These are phyloP conservation scores for Danaus chrysippus DNA, from an alignment of 2,888 invertebrate genomes.

Conservation along the genomic window DNA sequence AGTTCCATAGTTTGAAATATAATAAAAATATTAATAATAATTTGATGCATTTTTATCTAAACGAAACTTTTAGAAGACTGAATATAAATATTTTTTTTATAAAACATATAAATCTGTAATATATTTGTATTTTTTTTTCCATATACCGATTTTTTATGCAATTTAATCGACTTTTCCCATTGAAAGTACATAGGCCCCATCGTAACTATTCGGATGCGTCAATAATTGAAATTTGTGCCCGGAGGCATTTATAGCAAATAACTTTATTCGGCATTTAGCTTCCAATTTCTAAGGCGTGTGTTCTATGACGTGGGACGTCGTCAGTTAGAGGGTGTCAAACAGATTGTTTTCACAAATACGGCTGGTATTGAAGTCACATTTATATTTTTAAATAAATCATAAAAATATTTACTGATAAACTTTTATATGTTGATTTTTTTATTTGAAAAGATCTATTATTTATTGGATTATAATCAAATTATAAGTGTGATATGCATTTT, in stretches of 20 bases:
- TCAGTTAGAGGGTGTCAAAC: constrained; percentile 27
- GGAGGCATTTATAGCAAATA: constrained; percentile 78
- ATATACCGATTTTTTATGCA: no score
- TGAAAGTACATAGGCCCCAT: constrained; percentile 56
- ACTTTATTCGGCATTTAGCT: constrained; percentile 77
- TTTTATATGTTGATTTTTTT: no score
- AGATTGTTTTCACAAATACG: constrained; percentile 24
- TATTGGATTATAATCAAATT: no score
- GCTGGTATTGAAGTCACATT: constrained; percentile 12
- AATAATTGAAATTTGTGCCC: constrained; percentile 80
- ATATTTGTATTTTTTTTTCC: no score
- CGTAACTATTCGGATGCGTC: constrained; percentile 77
- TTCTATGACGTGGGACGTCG: constrained; percentile 50
- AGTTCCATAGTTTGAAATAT: no score
- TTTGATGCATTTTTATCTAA: no score
- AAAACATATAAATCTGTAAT: no score
- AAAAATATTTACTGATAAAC: not conserved
- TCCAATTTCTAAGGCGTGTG: constrained; percentile 64
- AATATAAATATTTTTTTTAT: no score
- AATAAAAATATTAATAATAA: no score
- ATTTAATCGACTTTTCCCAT: constrained; percentile 23
- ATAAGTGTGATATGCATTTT: no score
- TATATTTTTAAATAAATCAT: constrained; percentile 33
- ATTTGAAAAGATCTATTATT: no score
- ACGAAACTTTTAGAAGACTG: no score